These are phyloP conservation scores for Agelaius phoeniceus DNA, from an alignment of 2,113 vertebrate species.

Conservation along the genomic window DNA sequence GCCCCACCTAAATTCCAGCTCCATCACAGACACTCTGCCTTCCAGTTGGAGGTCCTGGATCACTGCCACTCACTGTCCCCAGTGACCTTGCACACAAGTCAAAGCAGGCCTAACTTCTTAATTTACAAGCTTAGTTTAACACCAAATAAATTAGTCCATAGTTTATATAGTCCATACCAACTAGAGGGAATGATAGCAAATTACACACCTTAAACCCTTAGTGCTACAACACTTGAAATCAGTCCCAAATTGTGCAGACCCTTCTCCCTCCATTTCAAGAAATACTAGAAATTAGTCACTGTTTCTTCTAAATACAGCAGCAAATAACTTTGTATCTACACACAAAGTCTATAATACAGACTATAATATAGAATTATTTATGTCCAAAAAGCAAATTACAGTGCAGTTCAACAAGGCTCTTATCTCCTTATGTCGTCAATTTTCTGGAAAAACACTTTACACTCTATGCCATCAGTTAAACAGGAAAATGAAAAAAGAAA, in stretches of 20 bases:
- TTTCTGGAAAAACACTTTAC: not conserved
- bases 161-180: not conserved
- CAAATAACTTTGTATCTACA: not conserved
- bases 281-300: not conserved
- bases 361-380: not conserved
- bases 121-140: not conserved
- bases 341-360: not conserved
- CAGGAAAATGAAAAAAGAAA: not conserved
- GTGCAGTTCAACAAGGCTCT: not conserved
- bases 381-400: not conserved
- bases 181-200: not conserved
- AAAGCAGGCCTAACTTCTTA: not conserved
- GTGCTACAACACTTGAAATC: not conserved
- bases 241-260: not conserved
- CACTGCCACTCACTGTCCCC: not conserved
- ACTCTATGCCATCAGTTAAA: not conserved
- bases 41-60: not conserved
- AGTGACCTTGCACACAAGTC: not conserved
- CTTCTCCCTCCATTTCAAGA: not conserved
- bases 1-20: not conserved
- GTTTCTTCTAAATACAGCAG: not conserved
- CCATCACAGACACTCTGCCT: not conserved
- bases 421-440: not conserved
- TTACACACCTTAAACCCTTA: not conserved
- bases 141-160: not conserved